Evolutionary conservation across 23 tunicate species (phyloP), one percentile per base, ranked within the genome.

Genomic region (Halocynthia aurantium): DNA sequence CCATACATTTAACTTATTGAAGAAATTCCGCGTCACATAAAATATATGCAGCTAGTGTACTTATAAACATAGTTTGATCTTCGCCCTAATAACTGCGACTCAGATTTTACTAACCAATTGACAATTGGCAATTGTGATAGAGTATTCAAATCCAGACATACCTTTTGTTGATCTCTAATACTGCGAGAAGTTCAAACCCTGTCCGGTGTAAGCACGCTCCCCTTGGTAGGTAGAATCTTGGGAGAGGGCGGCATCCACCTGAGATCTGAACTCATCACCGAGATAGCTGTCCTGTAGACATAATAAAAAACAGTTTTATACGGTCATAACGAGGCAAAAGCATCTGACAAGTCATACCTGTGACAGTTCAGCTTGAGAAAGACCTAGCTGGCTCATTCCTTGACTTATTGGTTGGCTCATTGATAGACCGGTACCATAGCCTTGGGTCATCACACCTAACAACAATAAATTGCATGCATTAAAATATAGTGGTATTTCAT

Each of bases 211-310:
- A 63, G 93, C 98, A 50, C 98, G 80, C 67, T 93, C 98, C 17
- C 98, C 98, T 58, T 93, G 98, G 82, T 93, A 93, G 77, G 98
- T 93, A 31, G 98, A 87, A 54, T 93, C 98, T 66, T 93, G 98
- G 57, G 93, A 87, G 6, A 93, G 84, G 22, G 93, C 93, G 0
- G 98, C 98, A 66, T 93, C 98, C 52, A 87, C 89, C 74, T 93
- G 98, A 62, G 98, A 92, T 22, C 98, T 82, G 81, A 92, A 92
- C 57, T 92, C 98, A 53, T 92, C 98, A 13, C 89, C 97, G 81
- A 92, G 83, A 81, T 92, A 92, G 55, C 98, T 92, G 68, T 92
- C 98, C 98, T 92, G 88, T 9, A 61, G 63, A 52, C 55, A n/a
- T 6, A 74, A 53, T 13, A 51, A 74, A 74, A 74, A 12, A 68